Percentiles rank a stretch among this genome's conserved stretches.
Conservation (phyloP, 2,888 invertebrate species). For the Mechanitis messenoides region DNA sequence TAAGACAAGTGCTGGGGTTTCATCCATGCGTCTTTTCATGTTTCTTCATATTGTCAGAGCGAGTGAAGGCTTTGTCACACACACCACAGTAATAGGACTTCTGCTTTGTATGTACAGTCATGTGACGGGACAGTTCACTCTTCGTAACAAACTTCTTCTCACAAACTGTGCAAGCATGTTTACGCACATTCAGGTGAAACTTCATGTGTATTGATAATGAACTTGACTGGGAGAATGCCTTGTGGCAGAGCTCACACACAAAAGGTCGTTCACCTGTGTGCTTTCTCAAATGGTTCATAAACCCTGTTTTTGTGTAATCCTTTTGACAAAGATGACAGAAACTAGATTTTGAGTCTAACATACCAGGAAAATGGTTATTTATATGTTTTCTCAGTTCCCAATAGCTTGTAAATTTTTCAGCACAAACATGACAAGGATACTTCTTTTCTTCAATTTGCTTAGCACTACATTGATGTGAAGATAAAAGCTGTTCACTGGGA, state of each 20-base stretch:
- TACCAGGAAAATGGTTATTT: conserved; percentile 71
- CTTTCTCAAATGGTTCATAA: conserved; percentile 73
- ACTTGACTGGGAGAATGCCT: conserved; percentile 73
- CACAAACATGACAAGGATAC: conserved; percentile 72
- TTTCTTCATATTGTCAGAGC: conserved; percentile 75
- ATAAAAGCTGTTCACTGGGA: conserved; percentile 62
- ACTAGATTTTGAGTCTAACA: conserved; percentile 73
- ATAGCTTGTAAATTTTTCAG: conserved; percentile 71
- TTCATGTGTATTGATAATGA: conserved; percentile 75
- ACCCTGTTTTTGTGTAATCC: conserved; percentile 74
- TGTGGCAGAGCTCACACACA: conserved; percentile 73
- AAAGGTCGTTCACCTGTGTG: conserved; percentile 73
- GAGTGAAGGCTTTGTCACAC: conserved; percentile 73
- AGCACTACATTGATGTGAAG: conserved; percentile 64
- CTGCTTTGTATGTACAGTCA: conserved; percentile 74
- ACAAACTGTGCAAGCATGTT: conserved; percentile 73
- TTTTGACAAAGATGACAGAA: conserved; percentile 75
- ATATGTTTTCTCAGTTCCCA: conserved; percentile 73
- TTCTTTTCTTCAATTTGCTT: conserved; percentile 71
- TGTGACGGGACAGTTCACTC: conserved; percentile 74
- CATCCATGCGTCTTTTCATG: conserved; percentile 75
- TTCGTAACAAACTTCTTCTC: conserved; percentile 75
- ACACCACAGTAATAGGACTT: conserved; percentile 74
- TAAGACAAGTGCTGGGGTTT: conserved; percentile 28
- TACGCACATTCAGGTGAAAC: conserved; percentile 72